phyloP scores from a whole-genome alignment of 2,888 invertebrate species.

The Cryptus viduatorius region DNA sequence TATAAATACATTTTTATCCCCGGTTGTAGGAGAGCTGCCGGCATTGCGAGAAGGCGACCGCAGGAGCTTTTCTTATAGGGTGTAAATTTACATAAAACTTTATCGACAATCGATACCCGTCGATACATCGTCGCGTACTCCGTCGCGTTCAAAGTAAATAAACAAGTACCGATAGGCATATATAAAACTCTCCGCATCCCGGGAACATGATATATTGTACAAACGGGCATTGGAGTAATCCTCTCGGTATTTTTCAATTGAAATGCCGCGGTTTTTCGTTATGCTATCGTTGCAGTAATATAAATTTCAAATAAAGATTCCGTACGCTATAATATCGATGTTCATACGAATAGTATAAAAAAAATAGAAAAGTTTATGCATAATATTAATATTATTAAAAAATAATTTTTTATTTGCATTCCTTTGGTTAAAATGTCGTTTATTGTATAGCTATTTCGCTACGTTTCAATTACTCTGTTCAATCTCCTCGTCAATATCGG shows the following conservation, averaged over 20 bases:
- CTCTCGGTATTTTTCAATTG: background rate
- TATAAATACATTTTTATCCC: background rate
- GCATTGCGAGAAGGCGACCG: background rate
- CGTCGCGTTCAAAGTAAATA: constrained; percentile 1
- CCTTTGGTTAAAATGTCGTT: too few species aligned
- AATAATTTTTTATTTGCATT: too few species aligned
- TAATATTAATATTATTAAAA: too few species aligned
- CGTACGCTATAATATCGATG: background rate
- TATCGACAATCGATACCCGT: constrained; percentile 16
- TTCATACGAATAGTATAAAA: background rate
- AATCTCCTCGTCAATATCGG: too few species aligned
- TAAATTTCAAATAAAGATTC: background rate
- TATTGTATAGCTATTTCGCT: too few species aligned
- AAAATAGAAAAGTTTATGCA: too few species aligned
- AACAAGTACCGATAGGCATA: background rate
- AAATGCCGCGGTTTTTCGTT: background rate
- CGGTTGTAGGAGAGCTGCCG: background rate
- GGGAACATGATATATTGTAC: background rate
- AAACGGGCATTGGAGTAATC: background rate
- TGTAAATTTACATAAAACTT: constrained; percentile 4
- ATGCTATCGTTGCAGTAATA: too few species aligned
- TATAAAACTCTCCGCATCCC: background rate
- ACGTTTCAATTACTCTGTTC: too few species aligned
- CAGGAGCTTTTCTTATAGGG: background rate
- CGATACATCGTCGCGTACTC: background rate